Evolutionary conservation across 2,797 vertebrate species (phyloP), one percentile per base, ranked within the genome.

Genomic region (Sarcophilus harrisii): DNA sequence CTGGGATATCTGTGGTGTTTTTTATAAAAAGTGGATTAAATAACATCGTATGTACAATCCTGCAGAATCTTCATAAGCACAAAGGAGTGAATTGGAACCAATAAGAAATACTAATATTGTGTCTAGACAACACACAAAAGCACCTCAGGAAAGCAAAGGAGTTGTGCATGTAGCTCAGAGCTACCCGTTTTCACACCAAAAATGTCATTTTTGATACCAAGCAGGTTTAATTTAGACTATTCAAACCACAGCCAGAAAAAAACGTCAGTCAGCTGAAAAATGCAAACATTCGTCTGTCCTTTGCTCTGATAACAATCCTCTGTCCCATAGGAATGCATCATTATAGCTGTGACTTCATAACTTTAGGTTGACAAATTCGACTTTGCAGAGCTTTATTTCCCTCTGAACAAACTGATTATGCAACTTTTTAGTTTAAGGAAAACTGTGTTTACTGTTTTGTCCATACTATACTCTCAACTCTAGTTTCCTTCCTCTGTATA

Each of bases 1-100:
- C 87, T 92, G 96, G 89, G 90, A 4, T 55, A 87, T 91, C 93
- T 52, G 0, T 92, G 60, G 96, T 97, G 95, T 97, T 98, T 94
- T 52, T 95, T 97, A 21, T 59, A 95, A 66, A 66, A 97, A 98
- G 95, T 97, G 94, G 95, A 91, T 97, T 98, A 98, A 98, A 97
- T 96, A 98, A 81, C n/a, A 5, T 58, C 54, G 58, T 90, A 49
- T 93, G 90, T 90, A 94, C 94, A 91, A 0, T 95, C 73, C 90
- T 97, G 90, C 89, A 87, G 95, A 95, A 94, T 93, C 94, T 73
- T 96, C 29, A 49, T 38, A 91, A 96, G 90, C 93, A 92, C 38
- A 87, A 92, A 93, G 58, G 57, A 87, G 58, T n/a, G 16, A 38
- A 13, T 54, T 1, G 11, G 28, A 45, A 90, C 45, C 55, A 58